Evolutionary conservation across 2,113 vertebrate species (phyloP).

Genomic region (Haemorhous mexicanus): DNA sequence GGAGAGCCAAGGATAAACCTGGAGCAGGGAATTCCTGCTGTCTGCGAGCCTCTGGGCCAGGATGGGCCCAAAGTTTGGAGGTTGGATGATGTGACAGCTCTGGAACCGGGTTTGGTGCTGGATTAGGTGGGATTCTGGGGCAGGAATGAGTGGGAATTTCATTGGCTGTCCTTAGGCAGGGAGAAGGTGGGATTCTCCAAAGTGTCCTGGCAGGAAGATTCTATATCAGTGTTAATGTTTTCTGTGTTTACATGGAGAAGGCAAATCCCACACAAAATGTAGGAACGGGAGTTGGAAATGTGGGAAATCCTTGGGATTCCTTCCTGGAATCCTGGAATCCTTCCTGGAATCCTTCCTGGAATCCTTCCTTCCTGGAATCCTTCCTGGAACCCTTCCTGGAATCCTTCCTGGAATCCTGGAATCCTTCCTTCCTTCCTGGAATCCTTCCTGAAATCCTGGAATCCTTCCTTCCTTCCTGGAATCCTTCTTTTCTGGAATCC

Average conservation of each 20-base stretch:
- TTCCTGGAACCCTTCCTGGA: too few species aligned
- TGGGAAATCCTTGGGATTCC: background rate
- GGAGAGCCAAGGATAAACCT: background rate
- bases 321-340: too few species aligned
- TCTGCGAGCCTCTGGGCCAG: background rate
- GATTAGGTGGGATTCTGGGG: background rate
- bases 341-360: too few species aligned
- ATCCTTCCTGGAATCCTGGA: too few species aligned
- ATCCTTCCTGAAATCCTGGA: too few species aligned
- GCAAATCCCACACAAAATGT: background rate
- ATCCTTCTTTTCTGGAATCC: too few species aligned
- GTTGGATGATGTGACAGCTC: background rate
- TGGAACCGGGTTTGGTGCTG: background rate
- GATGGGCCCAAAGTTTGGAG: background rate
- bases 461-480: too few species aligned
- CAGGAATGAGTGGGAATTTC: background rate
- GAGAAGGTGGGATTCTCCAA: background rate
- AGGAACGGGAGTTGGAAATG: background rate
- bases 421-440: too few species aligned
- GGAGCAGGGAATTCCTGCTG: background rate
- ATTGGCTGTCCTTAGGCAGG: background rate
- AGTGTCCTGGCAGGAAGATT: background rate
- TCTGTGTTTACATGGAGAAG: fast-evolving
- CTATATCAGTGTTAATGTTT: fast-evolving
- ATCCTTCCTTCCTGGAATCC: too few species aligned